Conservation (phyloP, 2,888 invertebrate genomes). For the Cinara cedri region DNA sequence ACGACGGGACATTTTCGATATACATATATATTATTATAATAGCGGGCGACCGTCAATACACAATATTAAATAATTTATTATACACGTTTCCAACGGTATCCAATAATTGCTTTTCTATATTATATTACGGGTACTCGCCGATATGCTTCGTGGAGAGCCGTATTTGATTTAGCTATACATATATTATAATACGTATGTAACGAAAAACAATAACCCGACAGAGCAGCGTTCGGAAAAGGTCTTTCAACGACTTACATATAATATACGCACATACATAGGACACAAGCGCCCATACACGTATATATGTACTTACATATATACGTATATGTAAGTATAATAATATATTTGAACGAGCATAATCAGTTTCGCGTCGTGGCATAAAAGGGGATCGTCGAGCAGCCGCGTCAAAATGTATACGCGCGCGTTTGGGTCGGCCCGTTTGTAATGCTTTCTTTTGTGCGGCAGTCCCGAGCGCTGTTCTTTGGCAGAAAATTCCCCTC, state of each 20-base stretch:
- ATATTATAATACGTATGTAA: background rate
- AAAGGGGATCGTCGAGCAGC: slow-evolving; percentile 32
- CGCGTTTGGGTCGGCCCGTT: slow-evolving; percentile 8
- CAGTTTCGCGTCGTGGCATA: slow-evolving; percentile 34
- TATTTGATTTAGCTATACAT: background rate
- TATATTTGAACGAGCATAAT: slow-evolving; percentile 16
- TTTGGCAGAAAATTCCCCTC: slow-evolving; percentile 33
- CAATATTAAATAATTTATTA: no score
- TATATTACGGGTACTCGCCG: no score
- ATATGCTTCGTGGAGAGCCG: background rate
- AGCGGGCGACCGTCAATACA: no score
- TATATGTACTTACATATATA: background rate
- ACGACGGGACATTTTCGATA: no score
- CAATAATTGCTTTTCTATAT: no score
- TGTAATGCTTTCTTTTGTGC: slow-evolving; percentile 47
- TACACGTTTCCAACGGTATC: no score
- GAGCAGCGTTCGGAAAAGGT: background rate
- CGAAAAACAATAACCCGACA: background rate
- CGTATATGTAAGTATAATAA: background rate
- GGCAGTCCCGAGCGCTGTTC: background rate
- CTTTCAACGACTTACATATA: slow-evolving; percentile 3
- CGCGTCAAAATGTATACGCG: slow-evolving; percentile 20
- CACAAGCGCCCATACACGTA: no score
- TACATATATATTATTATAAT: no score
- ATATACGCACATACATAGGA: background rate